These are phyloP conservation scores for Apis dorsata DNA, from an alignment of 1,140 invertebrate species.

Conservation along the genomic window DNA sequence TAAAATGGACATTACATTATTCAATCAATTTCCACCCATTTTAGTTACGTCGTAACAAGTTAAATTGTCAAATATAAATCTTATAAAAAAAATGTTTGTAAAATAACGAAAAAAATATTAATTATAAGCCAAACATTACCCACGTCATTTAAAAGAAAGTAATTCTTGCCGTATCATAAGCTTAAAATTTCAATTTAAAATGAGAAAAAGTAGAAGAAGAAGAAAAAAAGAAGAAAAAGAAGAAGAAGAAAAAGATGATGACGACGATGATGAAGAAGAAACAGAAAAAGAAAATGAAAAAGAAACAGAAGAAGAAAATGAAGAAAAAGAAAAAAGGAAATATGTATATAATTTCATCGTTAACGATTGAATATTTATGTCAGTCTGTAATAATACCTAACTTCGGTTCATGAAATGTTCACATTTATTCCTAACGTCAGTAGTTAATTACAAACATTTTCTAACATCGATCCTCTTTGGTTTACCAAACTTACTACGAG, in stretches of 20 bases:
- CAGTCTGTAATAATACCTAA: slow-evolving; percentile 20
- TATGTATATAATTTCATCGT: not conserved
- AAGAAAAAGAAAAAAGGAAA: not conserved
- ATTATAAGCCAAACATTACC: not conserved
- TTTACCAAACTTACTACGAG: slow-evolving; percentile 39
- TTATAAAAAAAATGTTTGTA: not conserved
- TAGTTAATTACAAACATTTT: slow-evolving; percentile 28
- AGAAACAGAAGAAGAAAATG: not conserved
- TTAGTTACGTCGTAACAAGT: not conserved
- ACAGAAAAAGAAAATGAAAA: not conserved
- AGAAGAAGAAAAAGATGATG: too few relatives aligned
- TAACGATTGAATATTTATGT: slow-evolving; percentile 6
- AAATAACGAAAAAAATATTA: not conserved
- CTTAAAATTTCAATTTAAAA: too few relatives aligned
- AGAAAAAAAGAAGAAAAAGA: too few relatives aligned
- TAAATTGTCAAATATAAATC: not conserved
- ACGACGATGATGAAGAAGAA: too few relatives aligned
- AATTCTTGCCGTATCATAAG: too few relatives aligned
- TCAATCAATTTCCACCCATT: not conserved
- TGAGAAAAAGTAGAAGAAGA: too few relatives aligned
- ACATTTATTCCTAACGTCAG: not conserved
- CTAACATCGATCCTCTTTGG: slow-evolving; percentile 41
- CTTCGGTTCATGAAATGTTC: not conserved
- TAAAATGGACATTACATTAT: slow-evolving; percentile 8
- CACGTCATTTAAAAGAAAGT: not conserved